Evolutionary conservation across 2,113 vertebrate species (phyloP).

Genomic region (Xenopus tropicalis): DNA sequence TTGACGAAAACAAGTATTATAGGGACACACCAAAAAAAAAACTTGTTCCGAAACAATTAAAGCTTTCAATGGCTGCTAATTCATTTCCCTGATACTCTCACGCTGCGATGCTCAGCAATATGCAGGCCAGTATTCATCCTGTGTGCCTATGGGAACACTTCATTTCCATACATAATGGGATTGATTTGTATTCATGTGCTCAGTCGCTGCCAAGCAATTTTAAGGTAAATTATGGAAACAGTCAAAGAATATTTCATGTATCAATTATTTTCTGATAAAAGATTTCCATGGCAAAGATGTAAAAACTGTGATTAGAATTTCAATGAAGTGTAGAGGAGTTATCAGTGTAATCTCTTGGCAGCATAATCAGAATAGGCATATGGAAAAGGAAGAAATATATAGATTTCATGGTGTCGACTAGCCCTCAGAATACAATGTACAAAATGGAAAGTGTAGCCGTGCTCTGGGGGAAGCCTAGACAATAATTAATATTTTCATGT

Average conservation of each 20-base stretch:
- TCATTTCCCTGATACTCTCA: neutral
- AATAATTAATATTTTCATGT: too few relatives aligned
- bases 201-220: slow-evolving; percentile 30
- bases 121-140: neutral
- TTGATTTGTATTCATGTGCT: slow-evolving; percentile 26
- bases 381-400: neutral
- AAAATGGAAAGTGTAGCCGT: neutral
- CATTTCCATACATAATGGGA: neutral
- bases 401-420: neutral
- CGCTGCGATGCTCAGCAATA: neutral
- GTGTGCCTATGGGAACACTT: neutral
- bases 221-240: slow-evolving; percentile 37
- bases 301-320: slow-evolving; percentile 39
- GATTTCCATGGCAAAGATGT: slow-evolving; percentile 31
- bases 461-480: neutral
- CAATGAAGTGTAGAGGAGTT: slow-evolving; percentile 14
- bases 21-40: too few relatives aligned
- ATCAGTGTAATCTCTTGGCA: neutral
- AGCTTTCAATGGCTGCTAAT: neutral
- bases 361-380: slow-evolving; percentile 6
- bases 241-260: slow-evolving; percentile 32
- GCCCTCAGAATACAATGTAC: neutral
- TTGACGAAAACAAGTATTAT: too few relatives aligned
- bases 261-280: slow-evolving; percentile 38
- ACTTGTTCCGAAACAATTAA: too few relatives aligned